Evolutionary conservation across 2,113 vertebrate species (phyloP).

Genomic region (Oenanthe oenanthe): DNA sequence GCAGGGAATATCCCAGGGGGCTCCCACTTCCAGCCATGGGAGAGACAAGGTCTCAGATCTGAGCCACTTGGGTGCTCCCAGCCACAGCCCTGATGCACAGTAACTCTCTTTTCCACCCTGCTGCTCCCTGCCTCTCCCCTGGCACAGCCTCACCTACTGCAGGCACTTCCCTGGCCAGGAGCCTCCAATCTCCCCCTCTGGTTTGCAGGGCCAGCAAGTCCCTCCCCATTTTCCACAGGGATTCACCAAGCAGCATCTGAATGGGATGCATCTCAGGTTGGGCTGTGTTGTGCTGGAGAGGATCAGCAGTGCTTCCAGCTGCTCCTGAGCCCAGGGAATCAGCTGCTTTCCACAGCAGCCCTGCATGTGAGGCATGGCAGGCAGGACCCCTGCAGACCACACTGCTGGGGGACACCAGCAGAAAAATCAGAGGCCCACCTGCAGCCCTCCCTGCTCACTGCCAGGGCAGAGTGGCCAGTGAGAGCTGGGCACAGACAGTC

Average conservation of each 20-base stretch:
- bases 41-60: neutral
- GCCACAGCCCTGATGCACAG: neutral
- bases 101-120: rapidly evolving
- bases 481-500: neutral
- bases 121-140: neutral
- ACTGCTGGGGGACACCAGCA: neutral
- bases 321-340: neutral
- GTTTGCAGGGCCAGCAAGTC: neutral
- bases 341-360: neutral
- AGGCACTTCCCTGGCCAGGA: neutral
- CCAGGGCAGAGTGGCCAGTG: neutral
- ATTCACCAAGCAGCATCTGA: neutral
- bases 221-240: neutral
- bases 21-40: neutral
- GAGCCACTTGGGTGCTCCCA: neutral
- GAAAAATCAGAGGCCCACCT: neutral
- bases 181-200: neutral
- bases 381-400: neutral
- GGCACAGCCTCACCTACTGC: neutral
- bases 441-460: rapidly evolving
- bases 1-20: neutral
- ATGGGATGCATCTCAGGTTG: neutral
- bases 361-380: rapidly evolving
- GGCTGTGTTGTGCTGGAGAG: neutral
- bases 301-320: neutral